Conservation (phyloP, 2,888 invertebrate genomes). For the Drosophila peninsularis region DNA sequence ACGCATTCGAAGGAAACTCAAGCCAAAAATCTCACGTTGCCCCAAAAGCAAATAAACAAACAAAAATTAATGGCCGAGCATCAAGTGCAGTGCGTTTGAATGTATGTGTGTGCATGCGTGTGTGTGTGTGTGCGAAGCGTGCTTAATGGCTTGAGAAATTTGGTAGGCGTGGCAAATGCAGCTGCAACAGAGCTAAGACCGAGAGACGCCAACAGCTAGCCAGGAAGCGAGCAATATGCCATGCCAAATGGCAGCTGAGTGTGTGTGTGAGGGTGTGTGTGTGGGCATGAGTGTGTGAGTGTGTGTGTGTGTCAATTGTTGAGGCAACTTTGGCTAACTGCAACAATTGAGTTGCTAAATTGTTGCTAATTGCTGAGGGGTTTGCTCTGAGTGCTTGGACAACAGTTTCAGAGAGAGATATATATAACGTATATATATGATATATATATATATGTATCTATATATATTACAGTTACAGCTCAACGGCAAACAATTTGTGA, state of each 20-base stretch:
- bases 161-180: slow-evolving; percentile 48
- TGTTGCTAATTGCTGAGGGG: slow-evolving; percentile 48
- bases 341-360: slow-evolving; percentile 53
- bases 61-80: slow-evolving; percentile 58
- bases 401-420: not conserved
- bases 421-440: not conserved
- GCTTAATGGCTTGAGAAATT: slow-evolving; percentile 32
- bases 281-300: slow-evolving; percentile 6
- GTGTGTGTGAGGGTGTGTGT: slow-evolving; percentile 5
- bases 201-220: slow-evolving; percentile 35
- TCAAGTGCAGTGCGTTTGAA: slow-evolving; percentile 60
- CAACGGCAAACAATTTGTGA: slow-evolving; percentile 76
- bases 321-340: slow-evolving; percentile 43
- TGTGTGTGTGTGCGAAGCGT: slow-evolving; percentile 18
- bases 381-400: slow-evolving; percentile 21
- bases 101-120: slow-evolving; percentile 17
- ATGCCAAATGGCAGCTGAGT: slow-evolving; percentile 41
- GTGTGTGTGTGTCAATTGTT: slow-evolving; percentile 15
- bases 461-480: slow-evolving; percentile 52
- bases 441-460: not conserved
- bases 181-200: slow-evolving; percentile 20
- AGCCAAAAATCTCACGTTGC: slow-evolving; percentile 20
- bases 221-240: slow-evolving; percentile 50
- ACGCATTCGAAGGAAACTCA: slow-evolving; percentile 48
- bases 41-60: slow-evolving; percentile 20